Percentiles rank a stretch among this genome's conserved stretches.
Conservation (phyloP, 1,140 invertebrate genomes). For the Monochamus saltuarius region DNA sequence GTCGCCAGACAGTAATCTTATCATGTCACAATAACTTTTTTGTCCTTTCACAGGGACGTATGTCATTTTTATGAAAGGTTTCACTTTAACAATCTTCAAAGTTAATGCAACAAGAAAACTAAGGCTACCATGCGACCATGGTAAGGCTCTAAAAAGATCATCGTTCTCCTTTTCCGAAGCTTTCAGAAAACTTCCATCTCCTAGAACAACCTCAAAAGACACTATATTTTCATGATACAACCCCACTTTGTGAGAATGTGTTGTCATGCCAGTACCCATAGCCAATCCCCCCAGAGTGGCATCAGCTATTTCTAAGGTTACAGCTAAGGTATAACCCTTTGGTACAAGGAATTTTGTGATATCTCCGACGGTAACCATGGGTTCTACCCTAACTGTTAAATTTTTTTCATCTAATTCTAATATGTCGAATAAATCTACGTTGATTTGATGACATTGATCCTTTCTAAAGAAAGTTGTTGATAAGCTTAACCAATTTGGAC, state of each 20-base stretch:
- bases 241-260: constrained; percentile 55
- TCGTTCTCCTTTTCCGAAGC: constrained; percentile 52
- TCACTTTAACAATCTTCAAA: constrained; percentile 54
- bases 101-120: constrained; percentile 59
- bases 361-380: constrained; percentile 57
- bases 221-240: constrained; percentile 58
- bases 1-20: constrained; percentile 53
- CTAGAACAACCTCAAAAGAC: constrained; percentile 58
- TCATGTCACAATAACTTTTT: constrained; percentile 56
- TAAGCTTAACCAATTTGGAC: constrained; percentile 68
- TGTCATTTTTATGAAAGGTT: constrained; percentile 58
- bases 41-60: constrained; percentile 58
- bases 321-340: constrained; percentile 59
- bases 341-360: constrained; percentile 55
- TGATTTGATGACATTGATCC: constrained; percentile 62
- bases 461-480: constrained; percentile 69
- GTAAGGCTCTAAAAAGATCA: constrained; percentile 57
- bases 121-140: constrained; percentile 61
- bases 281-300: constrained; percentile 59
- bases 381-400: constrained; percentile 54
- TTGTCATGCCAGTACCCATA: constrained; percentile 59
- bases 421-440: constrained; percentile 61
- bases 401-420: constrained; percentile 55
- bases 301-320: constrained; percentile 57
- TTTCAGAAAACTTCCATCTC: constrained; percentile 54